A percentile compares a stretch with the other conserved stretches of the same genome.
phyloP scores from a whole-genome alignment of 2,113 vertebrate genomes.

The Nannobrachium achirus region DNA sequence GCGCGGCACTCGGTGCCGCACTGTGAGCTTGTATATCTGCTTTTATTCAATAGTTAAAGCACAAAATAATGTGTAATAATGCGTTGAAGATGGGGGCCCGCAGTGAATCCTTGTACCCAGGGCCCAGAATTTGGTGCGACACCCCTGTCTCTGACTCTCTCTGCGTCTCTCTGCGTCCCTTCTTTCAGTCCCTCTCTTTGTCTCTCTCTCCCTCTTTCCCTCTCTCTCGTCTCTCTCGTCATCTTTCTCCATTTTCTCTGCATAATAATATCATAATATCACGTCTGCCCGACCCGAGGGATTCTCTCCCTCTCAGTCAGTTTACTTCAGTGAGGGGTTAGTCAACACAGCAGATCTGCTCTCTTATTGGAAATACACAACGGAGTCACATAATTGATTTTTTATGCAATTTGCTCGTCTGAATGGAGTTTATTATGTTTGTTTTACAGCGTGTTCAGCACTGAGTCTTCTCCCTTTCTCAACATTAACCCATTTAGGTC shows the following conservation, averaged over 20 bases:
- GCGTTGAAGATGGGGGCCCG: too few species aligned
- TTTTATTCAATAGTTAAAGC: too few species aligned
- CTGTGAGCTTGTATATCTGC: too few species aligned
- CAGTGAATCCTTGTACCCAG: too few species aligned
- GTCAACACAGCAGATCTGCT: constrained; percentile 50
- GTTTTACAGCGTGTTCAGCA: constrained; percentile 34
- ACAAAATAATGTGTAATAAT: too few species aligned
- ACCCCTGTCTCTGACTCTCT: too few species aligned
- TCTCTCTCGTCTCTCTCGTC: constrained; percentile 20
- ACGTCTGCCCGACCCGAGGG: constrained; percentile 49
- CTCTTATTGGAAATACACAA: constrained; percentile 2
- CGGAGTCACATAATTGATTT: constrained; percentile 3
- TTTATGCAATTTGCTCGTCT: constrained; percentile 30
- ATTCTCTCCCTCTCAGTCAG: constrained; percentile 34
- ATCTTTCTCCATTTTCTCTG: constrained; percentile 35
- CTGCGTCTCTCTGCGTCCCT: too few species aligned
- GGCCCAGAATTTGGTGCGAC: too few species aligned
- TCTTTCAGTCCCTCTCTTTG: too few species aligned
- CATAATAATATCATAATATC: too few species aligned
- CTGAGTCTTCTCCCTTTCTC: constrained; percentile 9
- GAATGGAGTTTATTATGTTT: constrained; percentile 47
- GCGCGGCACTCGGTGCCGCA: too few species aligned
- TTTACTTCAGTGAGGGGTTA: constrained; percentile 52
- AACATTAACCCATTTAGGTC: too few species aligned
- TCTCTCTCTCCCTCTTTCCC: not conserved